A percentile compares a stretch with the other conserved stretches of the same genome.
phyloP scores from a whole-genome alignment of 2,888 invertebrate species.

The Cyrtodaria siliqua region DNA sequence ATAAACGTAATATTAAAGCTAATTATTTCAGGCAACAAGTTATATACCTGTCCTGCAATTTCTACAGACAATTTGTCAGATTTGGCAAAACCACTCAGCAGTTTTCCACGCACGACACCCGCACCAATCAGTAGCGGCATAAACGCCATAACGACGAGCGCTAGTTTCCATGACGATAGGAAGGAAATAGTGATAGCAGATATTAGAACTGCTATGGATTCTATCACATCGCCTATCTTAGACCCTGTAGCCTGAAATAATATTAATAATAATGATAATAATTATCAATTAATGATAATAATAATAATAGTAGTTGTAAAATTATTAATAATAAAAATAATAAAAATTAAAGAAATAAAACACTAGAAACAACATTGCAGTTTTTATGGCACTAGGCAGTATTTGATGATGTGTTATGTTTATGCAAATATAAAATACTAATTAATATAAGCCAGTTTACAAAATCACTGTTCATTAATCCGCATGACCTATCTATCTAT shows the following conservation, averaged over 20 bases:
- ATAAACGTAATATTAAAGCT: neutral
- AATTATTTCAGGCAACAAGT: neutral
- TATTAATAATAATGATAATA: constrained; percentile 66
- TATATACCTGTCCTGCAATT: constrained; percentile 87
- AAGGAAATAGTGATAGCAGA: constrained; percentile 85
- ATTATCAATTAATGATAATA: neutral
- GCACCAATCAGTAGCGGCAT: constrained; percentile 85
- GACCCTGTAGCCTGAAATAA: constrained; percentile 85
- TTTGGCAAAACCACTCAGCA: constrained; percentile 69
- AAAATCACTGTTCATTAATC: no score
- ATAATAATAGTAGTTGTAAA: neutral
- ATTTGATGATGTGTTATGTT: no score
- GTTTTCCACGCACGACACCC: constrained; percentile 77
- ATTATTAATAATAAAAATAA: no score
- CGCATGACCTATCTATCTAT: no score
- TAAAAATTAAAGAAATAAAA: no score
- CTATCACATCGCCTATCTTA: constrained; percentile 85
- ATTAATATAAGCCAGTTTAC: no score
- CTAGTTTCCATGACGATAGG: constrained; percentile 86
- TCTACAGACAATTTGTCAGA: constrained; percentile 86
- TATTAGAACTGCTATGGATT: constrained; percentile 83
- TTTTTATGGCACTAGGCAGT: no score
- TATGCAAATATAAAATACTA: no score
- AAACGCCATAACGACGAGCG: constrained; percentile 84
- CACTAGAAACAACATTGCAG: no score